Evolutionary conservation across 2,797 vertebrate species (phyloP).

Genomic region (Lindbergichthys nudifrons): DNA sequence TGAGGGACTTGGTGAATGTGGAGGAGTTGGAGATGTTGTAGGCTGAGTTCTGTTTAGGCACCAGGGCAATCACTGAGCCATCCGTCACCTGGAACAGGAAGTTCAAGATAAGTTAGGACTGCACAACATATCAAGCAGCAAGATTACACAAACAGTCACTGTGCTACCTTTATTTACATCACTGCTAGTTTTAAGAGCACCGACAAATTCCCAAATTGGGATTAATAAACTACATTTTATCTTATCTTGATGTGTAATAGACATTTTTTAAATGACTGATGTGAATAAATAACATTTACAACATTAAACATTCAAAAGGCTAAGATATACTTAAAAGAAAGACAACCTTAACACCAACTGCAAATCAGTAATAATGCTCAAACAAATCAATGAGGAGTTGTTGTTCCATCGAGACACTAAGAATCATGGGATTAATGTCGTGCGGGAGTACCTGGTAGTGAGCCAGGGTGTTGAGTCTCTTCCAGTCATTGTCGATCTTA

Average conservation of each 20-base stretch:
- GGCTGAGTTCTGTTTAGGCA: constrained; percentile 98
- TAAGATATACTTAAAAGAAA: background rate
- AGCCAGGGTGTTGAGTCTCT: constrained; percentile 95
- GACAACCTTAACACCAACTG: background rate
- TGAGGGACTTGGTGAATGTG: constrained; percentile 98
- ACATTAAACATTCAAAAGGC: background rate
- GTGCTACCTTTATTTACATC: background rate
- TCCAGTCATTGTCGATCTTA: constrained; percentile 99
- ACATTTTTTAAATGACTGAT: background rate
- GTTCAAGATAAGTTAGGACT: constrained; percentile 16
- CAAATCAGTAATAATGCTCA: background rate
- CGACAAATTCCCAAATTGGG: no score
- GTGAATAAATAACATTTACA: background rate
- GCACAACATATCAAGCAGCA: background rate
- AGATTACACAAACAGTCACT: background rate
- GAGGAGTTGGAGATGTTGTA: constrained; percentile 99
- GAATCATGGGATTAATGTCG: background rate
- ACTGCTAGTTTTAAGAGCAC: background rate
- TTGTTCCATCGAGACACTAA: background rate
- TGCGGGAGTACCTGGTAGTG: constrained; percentile 91
- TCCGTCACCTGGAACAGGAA: constrained; percentile 90
- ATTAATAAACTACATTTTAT: no score
- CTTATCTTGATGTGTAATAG: background rate
- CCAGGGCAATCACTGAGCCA: constrained; percentile 94
- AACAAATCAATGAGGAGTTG: background rate